Evolutionary conservation across 2,797 vertebrate species (phyloP), one percentile per base, ranked within the genome.

Genomic region (Lacerta viridis): DNA sequence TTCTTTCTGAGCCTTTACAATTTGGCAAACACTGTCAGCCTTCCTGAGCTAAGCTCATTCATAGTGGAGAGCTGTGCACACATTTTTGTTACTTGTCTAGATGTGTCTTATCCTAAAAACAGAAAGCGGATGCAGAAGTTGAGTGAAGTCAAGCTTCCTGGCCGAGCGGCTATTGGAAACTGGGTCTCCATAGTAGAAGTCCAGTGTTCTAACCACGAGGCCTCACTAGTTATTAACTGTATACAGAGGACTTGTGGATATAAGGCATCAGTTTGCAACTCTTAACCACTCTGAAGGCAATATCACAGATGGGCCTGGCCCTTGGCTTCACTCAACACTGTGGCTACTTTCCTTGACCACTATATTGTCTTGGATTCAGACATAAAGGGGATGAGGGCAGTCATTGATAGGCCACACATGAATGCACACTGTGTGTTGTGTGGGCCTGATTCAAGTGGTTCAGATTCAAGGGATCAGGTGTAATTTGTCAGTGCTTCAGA

Each of bases 1-100:
- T 75, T 61, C 83, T 81, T 77, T 84, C 86, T 89, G 29, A n/a
- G 29, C n/a, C 69, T 84, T 50, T 93, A 55, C 84, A 90, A 81
- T 90, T 88, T 87, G 82, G 87, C 91, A 93, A 89, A 93, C 92
- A 89, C 92, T 93, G 83, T 83, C 90, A 59, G 87, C 90, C 91
- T 87, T 83, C 93, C 84, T 79, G 92, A 86, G 36, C 90, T 92
- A 90, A 95, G 91, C 87, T 88, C 87, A 92, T 91, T 87, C 66
- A 41, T 82, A 90, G 80, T 90, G 87, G 88, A 90, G 83, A 85
- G 68, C 87, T 80, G 90, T 93, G 59, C 82, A 88, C 86, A 87
- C 75, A 50, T 46, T 66, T 18, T 91, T 85, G 23, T 75, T 29
- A 33, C 23, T 25, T 1, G 23, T 64, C 41, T 77, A 23, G 6